These are phyloP conservation scores for Argya squamiceps DNA, from an alignment of 2,797 vertebrate species.

Conservation along the genomic window DNA sequence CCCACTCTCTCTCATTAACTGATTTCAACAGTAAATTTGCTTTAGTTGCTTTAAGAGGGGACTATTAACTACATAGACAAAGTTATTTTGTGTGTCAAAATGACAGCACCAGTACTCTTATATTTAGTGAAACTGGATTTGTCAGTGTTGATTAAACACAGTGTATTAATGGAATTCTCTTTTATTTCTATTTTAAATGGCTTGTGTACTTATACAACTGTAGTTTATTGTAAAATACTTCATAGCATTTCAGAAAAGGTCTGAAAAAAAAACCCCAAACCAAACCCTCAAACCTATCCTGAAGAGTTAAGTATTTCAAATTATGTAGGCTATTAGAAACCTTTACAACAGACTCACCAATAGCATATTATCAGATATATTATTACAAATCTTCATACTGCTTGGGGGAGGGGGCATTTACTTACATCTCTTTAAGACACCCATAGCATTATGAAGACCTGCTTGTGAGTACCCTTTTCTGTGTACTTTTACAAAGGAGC, in stretches of 20 bases:
- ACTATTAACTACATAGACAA: neutral
- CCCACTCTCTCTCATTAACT: slow-evolving; percentile 40
- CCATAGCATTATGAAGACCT: neutral
- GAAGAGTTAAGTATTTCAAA: neutral
- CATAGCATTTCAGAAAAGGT: neutral
- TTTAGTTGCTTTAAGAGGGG: slow-evolving; percentile 32
- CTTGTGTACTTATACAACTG: neutral
- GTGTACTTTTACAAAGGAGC: neutral
- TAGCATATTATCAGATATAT: neutral
- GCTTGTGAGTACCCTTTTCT: neutral
- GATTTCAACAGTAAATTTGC: slow-evolving; percentile 35
- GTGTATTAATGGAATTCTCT: neutral
- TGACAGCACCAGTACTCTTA: neutral
- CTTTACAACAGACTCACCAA: neutral
- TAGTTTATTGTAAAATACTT: neutral
- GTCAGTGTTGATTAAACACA: neutral
- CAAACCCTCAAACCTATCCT: neutral
- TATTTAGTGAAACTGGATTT: slow-evolving; percentile 7
- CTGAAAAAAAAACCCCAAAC: neutral
- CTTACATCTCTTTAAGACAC: neutral
- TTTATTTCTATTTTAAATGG: slow-evolving; percentile 4
- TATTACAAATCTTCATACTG: neutral
- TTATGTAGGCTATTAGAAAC: neutral
- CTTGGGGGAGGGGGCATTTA: neutral
- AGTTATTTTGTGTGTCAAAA: slow-evolving; percentile 25